Evolutionary conservation across 2,888 invertebrate species (phyloP).

Genomic region (Ophraella communa): DNA sequence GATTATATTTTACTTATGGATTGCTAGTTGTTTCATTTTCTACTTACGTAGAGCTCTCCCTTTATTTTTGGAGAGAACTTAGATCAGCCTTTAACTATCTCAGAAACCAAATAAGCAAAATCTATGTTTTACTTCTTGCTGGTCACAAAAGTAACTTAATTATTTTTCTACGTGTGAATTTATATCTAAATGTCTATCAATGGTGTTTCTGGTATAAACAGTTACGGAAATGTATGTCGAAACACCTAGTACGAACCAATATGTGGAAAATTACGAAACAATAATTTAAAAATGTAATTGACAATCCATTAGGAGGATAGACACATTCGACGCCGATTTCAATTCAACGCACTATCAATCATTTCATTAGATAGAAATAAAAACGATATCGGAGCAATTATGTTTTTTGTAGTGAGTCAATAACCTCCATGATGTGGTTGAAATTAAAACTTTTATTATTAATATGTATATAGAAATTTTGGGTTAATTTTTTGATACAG

Average conservation of each 20-base stretch:
- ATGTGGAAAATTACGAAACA: not conserved
- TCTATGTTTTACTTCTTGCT: too few relatives aligned
- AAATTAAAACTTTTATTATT: too few relatives aligned
- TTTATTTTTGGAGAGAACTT: too few relatives aligned
- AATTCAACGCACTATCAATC: constrained; percentile 2
- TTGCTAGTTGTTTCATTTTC: too few relatives aligned
- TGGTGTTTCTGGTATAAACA: not conserved
- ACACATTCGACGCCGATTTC: not conserved
- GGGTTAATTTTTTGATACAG: too few relatives aligned
- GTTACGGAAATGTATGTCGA: not conserved
- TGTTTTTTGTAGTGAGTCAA: not conserved
- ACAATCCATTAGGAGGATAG: not conserved
- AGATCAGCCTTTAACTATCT: too few relatives aligned
- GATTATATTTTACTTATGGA: too few relatives aligned
- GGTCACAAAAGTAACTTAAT: too few relatives aligned
- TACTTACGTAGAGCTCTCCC: too few relatives aligned
- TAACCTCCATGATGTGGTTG: not conserved
- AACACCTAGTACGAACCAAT: not conserved
- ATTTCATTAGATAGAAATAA: not conserved
- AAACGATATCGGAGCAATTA: not conserved
- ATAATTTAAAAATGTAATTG: not conserved
- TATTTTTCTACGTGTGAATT: too few relatives aligned
- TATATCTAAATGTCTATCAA: not conserved
- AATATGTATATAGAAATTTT: too few relatives aligned
- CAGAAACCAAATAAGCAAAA: too few relatives aligned